Percentiles rank a stretch among this genome's conserved stretches.
Evolutionary conservation across 1,140 invertebrate species (phyloP).

Genomic region (Lycorma delicatula): DNA sequence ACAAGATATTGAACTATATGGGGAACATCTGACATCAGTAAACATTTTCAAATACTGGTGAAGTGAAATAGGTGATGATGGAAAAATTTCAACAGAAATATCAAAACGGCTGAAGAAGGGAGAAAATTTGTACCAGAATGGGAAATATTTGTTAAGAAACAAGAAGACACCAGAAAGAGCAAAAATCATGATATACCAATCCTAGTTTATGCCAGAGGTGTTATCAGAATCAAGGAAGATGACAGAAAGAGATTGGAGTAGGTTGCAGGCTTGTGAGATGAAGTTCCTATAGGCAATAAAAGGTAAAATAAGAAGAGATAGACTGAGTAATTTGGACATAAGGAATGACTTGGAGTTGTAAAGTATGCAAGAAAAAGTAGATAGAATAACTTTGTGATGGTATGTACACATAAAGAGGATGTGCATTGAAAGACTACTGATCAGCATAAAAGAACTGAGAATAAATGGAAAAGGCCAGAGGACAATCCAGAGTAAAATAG

Average conservation of each 20-base stretch:
- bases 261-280: background rate
- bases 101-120: background rate
- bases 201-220: background rate
- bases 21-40: background rate
- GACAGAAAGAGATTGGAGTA: background rate
- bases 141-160: background rate
- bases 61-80: conserved; percentile 1
- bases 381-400: background rate
- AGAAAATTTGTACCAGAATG: background rate
- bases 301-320: background rate
- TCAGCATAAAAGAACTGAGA: background rate
- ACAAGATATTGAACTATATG: background rate
- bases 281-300: conserved; percentile 2
- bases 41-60: background rate
- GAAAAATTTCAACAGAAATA: background rate
- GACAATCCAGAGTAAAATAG: background rate
- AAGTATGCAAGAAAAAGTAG: background rate
- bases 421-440: background rate
- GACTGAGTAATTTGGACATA: background rate
- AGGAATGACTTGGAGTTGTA: background rate
- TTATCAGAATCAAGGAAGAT: background rate
- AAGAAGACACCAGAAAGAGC: background rate
- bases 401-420: background rate
- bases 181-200: background rate
- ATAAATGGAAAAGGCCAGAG: background rate